Evolutionary conservation across 1,140 invertebrate genomes (phyloP).

Genomic region (Proctacanthus coquilletti): DNA sequence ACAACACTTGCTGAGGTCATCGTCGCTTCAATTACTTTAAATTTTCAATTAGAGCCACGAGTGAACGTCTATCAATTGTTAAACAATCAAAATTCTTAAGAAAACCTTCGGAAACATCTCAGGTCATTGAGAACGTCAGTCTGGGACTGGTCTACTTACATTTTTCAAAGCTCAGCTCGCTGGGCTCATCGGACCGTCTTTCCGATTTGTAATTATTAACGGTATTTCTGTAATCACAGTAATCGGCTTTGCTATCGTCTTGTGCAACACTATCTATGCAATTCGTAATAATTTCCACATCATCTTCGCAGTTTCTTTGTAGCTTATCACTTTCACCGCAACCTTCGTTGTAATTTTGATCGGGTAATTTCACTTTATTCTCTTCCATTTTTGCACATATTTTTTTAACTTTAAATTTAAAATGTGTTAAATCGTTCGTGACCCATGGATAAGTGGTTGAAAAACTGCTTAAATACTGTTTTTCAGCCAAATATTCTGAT

Average conservation of each 20-base stretch:
- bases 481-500: too few species aligned
- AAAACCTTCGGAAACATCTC: not conserved
- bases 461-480: too few species aligned
- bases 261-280: not conserved
- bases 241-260: too few species aligned
- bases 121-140: not conserved
- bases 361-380: too few species aligned
- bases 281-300: not conserved
- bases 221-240: not conserved
- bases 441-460: too few species aligned
- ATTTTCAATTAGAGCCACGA: not conserved
- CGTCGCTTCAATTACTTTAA: too few species aligned
- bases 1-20: too few species aligned
- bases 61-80: not conserved
- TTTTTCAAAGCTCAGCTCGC: constrained; percentile 33
- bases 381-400: too few species aligned
- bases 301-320: not conserved
- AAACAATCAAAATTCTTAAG: not conserved
- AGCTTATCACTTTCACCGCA: not conserved
- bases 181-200: constrained; percentile 18
- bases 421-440: too few species aligned
- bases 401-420: too few species aligned
- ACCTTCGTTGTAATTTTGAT: too few species aligned
- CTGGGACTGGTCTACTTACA: constrained; percentile 28
- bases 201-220: not conserved